phyloP scores from a whole-genome alignment of 2,113 vertebrate genomes.

The Ageneiosus marmoratus region DNA sequence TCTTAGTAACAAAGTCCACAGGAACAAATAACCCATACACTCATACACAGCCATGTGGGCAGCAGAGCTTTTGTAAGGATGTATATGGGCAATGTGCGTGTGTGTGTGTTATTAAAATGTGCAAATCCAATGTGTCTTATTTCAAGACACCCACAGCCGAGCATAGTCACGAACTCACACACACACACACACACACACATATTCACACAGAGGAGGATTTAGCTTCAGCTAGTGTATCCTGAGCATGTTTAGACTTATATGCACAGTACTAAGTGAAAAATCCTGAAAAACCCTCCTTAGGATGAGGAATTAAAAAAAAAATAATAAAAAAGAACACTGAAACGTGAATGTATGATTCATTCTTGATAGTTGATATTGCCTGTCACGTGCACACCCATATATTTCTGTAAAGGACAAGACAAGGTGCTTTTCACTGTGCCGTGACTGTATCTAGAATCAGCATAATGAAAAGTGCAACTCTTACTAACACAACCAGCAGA shows the following conservation, averaged over 20 bases:
- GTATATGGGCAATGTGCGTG: neutral
- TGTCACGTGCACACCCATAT: conserved; percentile 1
- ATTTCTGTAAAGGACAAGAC: neutral
- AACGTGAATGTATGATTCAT: neutral
- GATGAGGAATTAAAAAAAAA: neutral
- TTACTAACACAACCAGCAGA: neutral
- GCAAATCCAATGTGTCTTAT: conserved; percentile 12
- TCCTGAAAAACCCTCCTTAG: too few relatives aligned
- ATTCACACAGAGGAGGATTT: neutral
- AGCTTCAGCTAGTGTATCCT: neutral
- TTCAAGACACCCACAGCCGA: neutral
- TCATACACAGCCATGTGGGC: conserved; percentile 7
- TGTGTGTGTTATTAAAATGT: neutral
- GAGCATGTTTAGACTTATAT: neutral
- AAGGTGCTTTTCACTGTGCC: conserved; percentile 8
- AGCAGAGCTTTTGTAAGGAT: neutral
- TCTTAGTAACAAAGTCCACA: conserved; percentile 12
- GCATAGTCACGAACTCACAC: neutral
- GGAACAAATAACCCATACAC: neutral
- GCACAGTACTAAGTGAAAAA: neutral
- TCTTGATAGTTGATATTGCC: neutral
- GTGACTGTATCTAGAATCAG: neutral
- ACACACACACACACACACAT: neutral
- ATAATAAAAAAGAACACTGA: too few relatives aligned
- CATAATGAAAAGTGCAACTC: neutral